phyloP scores from a whole-genome alignment of 2,797 vertebrate genomes.

The Gymnocypris eckloni region DNA sequence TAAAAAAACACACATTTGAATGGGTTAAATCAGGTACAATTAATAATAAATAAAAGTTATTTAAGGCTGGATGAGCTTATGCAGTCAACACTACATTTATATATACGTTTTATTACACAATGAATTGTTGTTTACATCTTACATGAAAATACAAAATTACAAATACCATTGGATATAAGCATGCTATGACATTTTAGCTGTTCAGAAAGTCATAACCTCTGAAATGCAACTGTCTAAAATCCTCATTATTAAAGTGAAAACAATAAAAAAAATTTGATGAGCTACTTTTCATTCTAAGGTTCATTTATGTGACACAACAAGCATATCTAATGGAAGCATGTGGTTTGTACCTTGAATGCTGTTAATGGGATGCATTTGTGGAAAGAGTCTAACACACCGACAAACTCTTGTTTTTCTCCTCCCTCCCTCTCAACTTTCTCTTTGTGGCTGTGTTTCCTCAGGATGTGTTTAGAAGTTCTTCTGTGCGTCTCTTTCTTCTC shows the following conservation, averaged over 20 bases:
- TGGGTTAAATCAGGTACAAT: too few relatives aligned
- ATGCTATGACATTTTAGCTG: background rate
- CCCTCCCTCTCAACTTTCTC: conserved; percentile 23
- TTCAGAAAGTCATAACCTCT: background rate
- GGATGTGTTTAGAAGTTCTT: conserved; percentile 51
- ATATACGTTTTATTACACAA: background rate
- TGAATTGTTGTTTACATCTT: background rate
- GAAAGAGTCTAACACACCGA: background rate
- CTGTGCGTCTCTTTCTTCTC: conserved; percentile 59
- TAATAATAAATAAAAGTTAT: too few relatives aligned
- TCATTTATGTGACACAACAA: background rate
- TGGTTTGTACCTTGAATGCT: background rate
- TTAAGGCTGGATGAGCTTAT: too few relatives aligned
- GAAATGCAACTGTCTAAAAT: background rate
- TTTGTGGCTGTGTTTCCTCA: conserved; percentile 21
- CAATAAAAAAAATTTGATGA: too few relatives aligned
- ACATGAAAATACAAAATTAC: background rate
- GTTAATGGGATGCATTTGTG: background rate
- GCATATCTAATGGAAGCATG: background rate
- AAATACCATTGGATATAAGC: background rate
- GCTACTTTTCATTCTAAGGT: background rate
- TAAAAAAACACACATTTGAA: background rate
- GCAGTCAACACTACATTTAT: background rate
- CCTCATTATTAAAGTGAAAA: background rate
- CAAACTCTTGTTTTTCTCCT: background rate